These are phyloP conservation scores for Excalfactoria chinensis DNA, from an alignment of 2,113 vertebrate genomes.

Conservation along the genomic window DNA sequence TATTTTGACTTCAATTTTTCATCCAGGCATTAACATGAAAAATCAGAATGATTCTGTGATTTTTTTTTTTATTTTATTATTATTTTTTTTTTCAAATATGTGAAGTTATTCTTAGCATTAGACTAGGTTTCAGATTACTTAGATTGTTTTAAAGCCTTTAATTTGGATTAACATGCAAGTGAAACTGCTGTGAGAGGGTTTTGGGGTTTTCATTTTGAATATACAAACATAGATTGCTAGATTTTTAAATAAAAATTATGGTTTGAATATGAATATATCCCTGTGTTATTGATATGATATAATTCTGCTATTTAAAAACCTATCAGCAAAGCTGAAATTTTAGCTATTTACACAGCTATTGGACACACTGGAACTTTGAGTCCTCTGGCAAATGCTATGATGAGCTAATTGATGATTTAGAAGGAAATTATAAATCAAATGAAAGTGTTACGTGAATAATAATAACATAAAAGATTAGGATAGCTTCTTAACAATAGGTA, in stretches of 20 bases:
- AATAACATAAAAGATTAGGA: not conserved
- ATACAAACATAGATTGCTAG: not conserved
- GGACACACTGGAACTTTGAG: not conserved
- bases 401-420: constrained; percentile 17
- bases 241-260: not conserved
- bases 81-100: not conserved
- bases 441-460: not conserved
- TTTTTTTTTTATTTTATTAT: no score
- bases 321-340: not conserved
- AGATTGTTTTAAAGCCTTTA: not conserved
- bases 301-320: not conserved
- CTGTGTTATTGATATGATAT: not conserved
- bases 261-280: not conserved
- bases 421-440: not conserved
- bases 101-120: not conserved
- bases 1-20: not conserved
- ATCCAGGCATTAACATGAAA: not conserved
- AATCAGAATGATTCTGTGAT: not conserved
- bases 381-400: not conserved
- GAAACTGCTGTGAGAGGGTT: not conserved
- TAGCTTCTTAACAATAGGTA: constrained; percentile 41
- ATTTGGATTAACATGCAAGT: not conserved
- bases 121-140: not conserved
- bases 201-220: not conserved
- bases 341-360: not conserved